Conservation (phyloP, 2,113 vertebrate genomes). For the Oryzias celebensis region DNA sequence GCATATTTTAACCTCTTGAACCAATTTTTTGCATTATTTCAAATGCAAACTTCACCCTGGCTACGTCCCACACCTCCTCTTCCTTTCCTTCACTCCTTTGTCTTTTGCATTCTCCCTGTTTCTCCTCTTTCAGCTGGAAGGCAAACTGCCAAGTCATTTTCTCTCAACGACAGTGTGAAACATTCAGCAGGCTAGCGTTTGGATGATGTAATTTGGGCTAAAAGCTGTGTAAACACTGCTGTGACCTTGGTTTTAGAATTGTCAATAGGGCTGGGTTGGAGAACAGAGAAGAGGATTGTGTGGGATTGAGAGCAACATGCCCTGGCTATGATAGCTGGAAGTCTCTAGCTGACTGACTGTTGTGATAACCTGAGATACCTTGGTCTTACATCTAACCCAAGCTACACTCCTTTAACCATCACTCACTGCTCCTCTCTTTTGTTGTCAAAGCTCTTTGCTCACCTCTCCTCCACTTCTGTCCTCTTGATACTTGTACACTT, state of each 20-base stretch:
- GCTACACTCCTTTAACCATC: conserved; percentile 40
- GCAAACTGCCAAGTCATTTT: conserved; percentile 59
- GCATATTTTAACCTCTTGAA: conserved; percentile 5
- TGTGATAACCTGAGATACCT: conserved; percentile 58
- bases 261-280: conserved; percentile 65
- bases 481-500: conserved; percentile 41
- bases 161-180: conserved; percentile 50
- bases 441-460: conserved; percentile 38
- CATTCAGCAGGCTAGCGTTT: conserved; percentile 50
- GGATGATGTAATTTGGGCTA: conserved; percentile 78
- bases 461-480: conserved; percentile 36
- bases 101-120: conserved; percentile 14
- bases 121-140: conserved; percentile 26
- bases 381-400: conserved; percentile 51
- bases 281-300: conserved; percentile 69
- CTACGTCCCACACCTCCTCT: neutral
- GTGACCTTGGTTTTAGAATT: conserved; percentile 75
- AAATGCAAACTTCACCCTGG: neutral
- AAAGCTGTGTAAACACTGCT: conserved; percentile 74
- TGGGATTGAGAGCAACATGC: conserved; percentile 60
- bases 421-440: conserved; percentile 27
- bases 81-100: neutral
- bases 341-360: conserved; percentile 51
- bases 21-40: conserved; percentile 11
- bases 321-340: conserved; percentile 62